Evolutionary conservation across 2,888 invertebrate genomes (phyloP).

Genomic region (Ischnura elegans): DNA sequence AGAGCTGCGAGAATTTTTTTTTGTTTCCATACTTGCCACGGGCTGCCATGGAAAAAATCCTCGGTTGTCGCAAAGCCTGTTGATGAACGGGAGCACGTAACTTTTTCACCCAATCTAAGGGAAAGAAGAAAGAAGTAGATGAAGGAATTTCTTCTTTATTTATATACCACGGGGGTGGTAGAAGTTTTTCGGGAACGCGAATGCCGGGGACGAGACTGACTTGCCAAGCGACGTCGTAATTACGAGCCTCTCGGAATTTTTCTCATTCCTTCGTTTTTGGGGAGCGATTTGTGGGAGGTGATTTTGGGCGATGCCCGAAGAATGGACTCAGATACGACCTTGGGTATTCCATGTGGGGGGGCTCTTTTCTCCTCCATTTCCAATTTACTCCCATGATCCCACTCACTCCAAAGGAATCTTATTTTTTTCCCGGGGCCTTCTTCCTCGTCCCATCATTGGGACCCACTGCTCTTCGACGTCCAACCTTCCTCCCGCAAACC

Average conservation of each 20-base stretch:
- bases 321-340: neutral
- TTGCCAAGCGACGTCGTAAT: neutral
- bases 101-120: neutral
- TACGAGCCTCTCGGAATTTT: neutral
- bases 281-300: neutral
- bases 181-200: neutral
- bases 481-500: neutral
- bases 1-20: neutral
- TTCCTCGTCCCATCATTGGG: neutral
- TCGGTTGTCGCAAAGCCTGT: neutral
- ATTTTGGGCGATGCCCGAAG: conserved; percentile 4
- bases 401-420: neutral
- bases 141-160: neutral
- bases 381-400: neutral
- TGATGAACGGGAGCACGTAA: conserved; percentile 12
- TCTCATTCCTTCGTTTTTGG: neutral
- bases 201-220: neutral
- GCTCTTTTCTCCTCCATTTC: neutral
- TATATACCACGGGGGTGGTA: neutral
- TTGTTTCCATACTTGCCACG: neutral
- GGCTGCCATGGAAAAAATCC: too few relatives aligned
- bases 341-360: too few relatives aligned
- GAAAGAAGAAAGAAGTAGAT: neutral
- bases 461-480: neutral
- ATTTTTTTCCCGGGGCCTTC: neutral